Evolutionary conservation across 2,888 invertebrate species (phyloP), one percentile per base, ranked within the genome.

Genomic region (Geotrupes spiniger): DNA sequence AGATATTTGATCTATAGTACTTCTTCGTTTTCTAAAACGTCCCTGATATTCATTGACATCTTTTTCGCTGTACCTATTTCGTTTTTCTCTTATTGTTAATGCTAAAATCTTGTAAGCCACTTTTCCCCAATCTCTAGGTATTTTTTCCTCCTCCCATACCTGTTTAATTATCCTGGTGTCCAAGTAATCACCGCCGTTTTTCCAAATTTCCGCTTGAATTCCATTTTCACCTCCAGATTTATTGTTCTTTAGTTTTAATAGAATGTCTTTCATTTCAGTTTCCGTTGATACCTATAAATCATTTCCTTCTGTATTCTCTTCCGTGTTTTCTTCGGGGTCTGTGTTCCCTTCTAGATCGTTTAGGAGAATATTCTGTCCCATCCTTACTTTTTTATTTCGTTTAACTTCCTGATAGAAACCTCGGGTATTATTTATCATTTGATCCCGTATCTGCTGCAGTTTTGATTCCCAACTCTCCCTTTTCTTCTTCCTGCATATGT

Each of bases 1-100:
- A 31, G 8, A 31, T 5, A 31, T 31, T 31, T 31, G 31, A 8
- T 31, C 31, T 12, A 31, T 31, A 31, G 31, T 31, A 9, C 11
- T 11, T 31, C 31, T 11, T 11, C 12, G 4, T 8, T 10, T 31
- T 31, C 31, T 10, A 12, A 31, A 31, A 11, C 31, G 4, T 11
- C 11, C 31, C 12, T 28, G 10, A 28, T 15, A 11, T 15, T 42
- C 11, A 1, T 14, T 16, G 15, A 36, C 28, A 10, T 31, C 31
- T 31, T 31, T 31, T 4, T 31, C 31, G 11, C 11, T 31, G 6
- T 8, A 12, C 10, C 12, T 4, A 5, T 10, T 31, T 31, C 3
- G 5, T 31, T 12, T 31, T 31, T 31, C 12, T 31, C 11, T 12
- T 12, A 31, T 10, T 4, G 12, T 12, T 4, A 10, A 11, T n/a